Conservation (phyloP, 2,888 invertebrate genomes). For the Zonitis immaculata region DNA sequence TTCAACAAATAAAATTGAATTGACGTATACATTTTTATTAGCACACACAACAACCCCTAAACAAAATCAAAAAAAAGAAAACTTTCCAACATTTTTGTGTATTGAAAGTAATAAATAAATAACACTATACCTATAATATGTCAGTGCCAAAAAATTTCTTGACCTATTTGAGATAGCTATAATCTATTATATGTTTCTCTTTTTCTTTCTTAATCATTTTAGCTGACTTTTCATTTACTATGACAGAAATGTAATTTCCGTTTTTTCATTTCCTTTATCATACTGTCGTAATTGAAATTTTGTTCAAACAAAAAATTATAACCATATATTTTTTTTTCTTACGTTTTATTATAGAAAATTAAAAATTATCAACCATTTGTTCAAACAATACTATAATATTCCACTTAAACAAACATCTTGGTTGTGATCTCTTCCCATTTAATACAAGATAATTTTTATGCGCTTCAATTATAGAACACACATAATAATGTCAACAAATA, state of each 20-base stretch:
- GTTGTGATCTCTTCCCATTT: too few relatives aligned
- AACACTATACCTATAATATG: constrained; percentile 13
- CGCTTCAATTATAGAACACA: too few relatives aligned
- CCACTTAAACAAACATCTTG: too few relatives aligned
- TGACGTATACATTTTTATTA: too few relatives aligned
- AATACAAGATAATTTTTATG: too few relatives aligned
- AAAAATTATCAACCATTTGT: not conserved
- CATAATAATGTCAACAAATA: too few relatives aligned
- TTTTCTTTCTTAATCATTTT: constrained; percentile 1
- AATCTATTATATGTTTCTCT: constrained; percentile 4
- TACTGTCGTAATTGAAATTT: constrained; percentile 15
- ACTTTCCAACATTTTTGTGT: not conserved
- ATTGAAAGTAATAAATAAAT: constrained; percentile 7
- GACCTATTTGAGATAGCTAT: constrained; percentile 11
- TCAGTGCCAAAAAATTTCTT: constrained; percentile 13
- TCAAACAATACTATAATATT: too few relatives aligned
- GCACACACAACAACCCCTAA: not conserved
- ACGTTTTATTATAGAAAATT: not conserved
- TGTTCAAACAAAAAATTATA: not conserved
- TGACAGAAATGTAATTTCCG: constrained; percentile 19
- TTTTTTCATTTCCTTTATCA: constrained; percentile 14
- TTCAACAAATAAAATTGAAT: too few relatives aligned
- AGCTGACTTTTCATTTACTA: constrained; percentile 12
- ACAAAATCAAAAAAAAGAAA: not conserved
- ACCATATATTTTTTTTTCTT: not conserved